Base-by-base conservation (phyloP, 2,113 vertebrate genomes). In the Pterocles orientalis region DNA sequence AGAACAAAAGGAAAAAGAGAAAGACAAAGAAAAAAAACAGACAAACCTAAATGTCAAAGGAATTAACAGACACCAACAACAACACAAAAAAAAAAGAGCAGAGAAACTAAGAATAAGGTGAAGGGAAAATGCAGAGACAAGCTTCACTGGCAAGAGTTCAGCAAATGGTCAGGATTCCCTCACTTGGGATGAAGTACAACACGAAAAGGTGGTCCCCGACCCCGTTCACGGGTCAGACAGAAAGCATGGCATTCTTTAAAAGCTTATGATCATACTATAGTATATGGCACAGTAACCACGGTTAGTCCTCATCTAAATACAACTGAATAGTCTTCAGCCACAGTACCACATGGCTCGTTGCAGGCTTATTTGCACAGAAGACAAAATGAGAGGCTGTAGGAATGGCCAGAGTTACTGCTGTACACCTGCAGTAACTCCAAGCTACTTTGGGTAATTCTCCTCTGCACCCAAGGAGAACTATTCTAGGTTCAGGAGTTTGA, bases 1-100 rank as follows among this genome's bases (percentile, higher is more conserved):
- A 47, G 71, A 83, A 93, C 68, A 66, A 85, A 92, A 91, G 17
- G 41, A 53, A 68, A 20, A 91, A 92, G 39, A 82, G 26, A 45
- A 62, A 51, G 16, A 61, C 7, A 48, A 29, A 41, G 10, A 6
- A 36, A 26, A 87, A 41, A 41, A 51, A 26, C 20, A 54, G 28
- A 61, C 10, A 77, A 77, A 86, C 10, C 18, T 76, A 68, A 85
- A 91, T 6, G 23, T 79, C 86, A 82, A 82, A 60, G 36, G 20
- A 76, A 72, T 50, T 77, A 72, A 81, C 41, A 79, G 28, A 29
- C 26, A 54, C 12, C 43, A 85, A 14, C 10, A 66, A 69, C 10
- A 62, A 77, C 1, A 57, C 21, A 13, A 24, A 34, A 72, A 24
- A 83, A 60, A 18, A 0, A 61, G 16, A 82, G 10, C 14, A 91